These are phyloP conservation scores for Noctua fimbriata DNA, from an alignment of 2,888 invertebrate species.

Conservation along the genomic window DNA sequence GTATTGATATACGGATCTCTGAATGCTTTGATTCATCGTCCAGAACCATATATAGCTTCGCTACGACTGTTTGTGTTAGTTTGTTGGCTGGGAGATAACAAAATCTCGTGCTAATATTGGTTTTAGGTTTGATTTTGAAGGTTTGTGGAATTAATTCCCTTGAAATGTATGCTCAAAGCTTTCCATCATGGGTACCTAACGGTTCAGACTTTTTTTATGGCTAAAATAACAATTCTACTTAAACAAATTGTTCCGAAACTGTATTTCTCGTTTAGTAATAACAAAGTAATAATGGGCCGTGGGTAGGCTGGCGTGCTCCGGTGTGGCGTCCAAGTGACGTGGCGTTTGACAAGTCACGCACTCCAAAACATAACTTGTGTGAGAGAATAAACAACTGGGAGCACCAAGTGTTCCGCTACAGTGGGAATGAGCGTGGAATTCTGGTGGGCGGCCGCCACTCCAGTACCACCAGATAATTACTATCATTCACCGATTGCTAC, in stretches of 20 bases:
- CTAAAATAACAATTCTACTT: conserved; percentile 32
- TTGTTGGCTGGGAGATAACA: conserved; percentile 44
- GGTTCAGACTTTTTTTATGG: conserved; percentile 4
- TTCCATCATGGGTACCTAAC: neutral
- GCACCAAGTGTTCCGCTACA: conserved; percentile 65
- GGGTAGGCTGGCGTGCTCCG: conserved; percentile 67
- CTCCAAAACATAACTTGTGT: conserved; percentile 75
- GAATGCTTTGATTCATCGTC: conserved; percentile 58
- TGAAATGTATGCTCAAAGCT: conserved; percentile 7
- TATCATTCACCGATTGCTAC: conserved; percentile 72
- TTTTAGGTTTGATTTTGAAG: conserved; percentile 28
- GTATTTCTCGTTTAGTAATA: conserved; percentile 58
- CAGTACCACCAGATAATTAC: conserved; percentile 70
- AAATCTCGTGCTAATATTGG: conserved; percentile 51
- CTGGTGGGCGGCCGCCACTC: conserved; percentile 71
- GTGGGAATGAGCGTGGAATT: conserved; percentile 71
- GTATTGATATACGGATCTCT: conserved; percentile 71
- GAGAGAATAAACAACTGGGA: conserved; percentile 79
- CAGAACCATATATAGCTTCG: conserved; percentile 41
- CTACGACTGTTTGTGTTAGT: conserved; percentile 48
- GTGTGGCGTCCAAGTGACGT: conserved; percentile 69
- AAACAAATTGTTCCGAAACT: conserved; percentile 37
- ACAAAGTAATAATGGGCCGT: conserved; percentile 67
- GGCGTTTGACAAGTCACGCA: conserved; percentile 82
- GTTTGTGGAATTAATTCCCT: conserved; percentile 10